Percentiles rank a stretch among this genome's conserved stretches.
Evolutionary conservation across 2,888 invertebrate genomes (phyloP).

Genomic region (Andrena marginata): DNA sequence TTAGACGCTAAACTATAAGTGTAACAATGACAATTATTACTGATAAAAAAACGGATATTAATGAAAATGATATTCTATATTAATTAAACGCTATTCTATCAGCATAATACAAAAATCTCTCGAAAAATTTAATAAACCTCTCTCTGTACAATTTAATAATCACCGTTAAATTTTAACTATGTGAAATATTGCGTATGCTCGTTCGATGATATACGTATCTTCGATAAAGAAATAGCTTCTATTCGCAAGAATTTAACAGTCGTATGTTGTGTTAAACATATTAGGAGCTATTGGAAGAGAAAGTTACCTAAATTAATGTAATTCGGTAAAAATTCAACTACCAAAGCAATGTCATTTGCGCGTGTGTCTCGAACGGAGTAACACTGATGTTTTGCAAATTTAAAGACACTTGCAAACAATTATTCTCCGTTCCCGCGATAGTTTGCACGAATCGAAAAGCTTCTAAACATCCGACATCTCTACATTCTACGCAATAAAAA

Average conservation of each 20-base stretch:
- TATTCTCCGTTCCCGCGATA: not conserved
- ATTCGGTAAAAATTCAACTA: constrained; percentile 18
- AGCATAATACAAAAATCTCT: constrained; percentile 10
- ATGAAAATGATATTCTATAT: not conserved
- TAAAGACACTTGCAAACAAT: constrained; percentile 1
- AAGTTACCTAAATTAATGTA: constrained; percentile 36
- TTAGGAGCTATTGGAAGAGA: constrained; percentile 52
- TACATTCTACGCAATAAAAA: constrained; percentile 1
- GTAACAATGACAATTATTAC: constrained; percentile 10
- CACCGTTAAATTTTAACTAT: not conserved
- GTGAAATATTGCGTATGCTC: constrained; percentile 16
- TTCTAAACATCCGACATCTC: not conserved
- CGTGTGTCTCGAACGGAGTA: not conserved
- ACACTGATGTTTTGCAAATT: not conserved
- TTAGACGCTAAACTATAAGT: constrained; percentile 1
- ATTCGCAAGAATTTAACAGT: constrained; percentile 10
- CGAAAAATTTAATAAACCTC: constrained; percentile 13
- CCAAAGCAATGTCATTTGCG: not conserved
- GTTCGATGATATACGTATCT: not conserved
- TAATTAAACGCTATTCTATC: constrained; percentile 25
- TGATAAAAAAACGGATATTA: not conserved
- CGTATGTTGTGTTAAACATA: constrained; percentile 16
- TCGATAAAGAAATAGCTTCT: constrained; percentile 9
- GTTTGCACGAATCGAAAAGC: not conserved
- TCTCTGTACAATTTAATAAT: constrained; percentile 8